A percentile compares a stretch with the other conserved stretches of the same genome.
Evolutionary conservation across 2,797 vertebrate species (phyloP).

Genomic region (Anomalospiza imberbis): DNA sequence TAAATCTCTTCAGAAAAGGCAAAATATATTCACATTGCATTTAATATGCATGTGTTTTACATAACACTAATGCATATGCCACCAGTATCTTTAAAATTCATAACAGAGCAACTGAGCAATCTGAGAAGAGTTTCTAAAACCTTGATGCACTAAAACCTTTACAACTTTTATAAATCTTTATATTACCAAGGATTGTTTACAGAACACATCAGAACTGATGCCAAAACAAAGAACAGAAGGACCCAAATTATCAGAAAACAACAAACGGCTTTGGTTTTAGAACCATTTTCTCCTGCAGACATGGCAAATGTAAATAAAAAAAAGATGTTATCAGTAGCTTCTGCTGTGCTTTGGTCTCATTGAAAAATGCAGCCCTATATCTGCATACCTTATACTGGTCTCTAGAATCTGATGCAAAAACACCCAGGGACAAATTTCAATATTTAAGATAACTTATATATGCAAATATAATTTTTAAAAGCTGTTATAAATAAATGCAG

Average conservation of each 20-base stretch:
- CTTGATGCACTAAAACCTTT: neutral
- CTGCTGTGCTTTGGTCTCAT: neutral
- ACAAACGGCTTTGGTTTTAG: neutral
- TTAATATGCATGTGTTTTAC: neutral
- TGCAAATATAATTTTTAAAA: neutral
- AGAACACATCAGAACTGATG: constrained; percentile 16
- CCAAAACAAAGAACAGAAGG: neutral
- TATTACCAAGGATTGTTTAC: neutral
- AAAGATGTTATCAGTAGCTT: neutral
- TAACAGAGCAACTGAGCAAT: neutral
- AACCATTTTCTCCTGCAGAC: neutral
- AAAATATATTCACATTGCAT: neutral
- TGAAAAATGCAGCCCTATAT: neutral
- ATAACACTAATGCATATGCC: neutral
- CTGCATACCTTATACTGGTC: neutral
- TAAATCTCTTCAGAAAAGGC: constrained; percentile 41
- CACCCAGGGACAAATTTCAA: neutral
- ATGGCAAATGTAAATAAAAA: neutral
- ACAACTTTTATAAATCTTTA: neutral
- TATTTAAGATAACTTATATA: neutral
- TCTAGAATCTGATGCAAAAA: neutral
- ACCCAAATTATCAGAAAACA: neutral
- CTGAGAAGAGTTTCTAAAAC: neutral
- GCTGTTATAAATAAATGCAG: neutral
- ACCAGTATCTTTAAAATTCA: neutral